phyloP scores from a whole-genome alignment of 2,113 vertebrate genomes.

The Oreotrochilus melanogaster region DNA sequence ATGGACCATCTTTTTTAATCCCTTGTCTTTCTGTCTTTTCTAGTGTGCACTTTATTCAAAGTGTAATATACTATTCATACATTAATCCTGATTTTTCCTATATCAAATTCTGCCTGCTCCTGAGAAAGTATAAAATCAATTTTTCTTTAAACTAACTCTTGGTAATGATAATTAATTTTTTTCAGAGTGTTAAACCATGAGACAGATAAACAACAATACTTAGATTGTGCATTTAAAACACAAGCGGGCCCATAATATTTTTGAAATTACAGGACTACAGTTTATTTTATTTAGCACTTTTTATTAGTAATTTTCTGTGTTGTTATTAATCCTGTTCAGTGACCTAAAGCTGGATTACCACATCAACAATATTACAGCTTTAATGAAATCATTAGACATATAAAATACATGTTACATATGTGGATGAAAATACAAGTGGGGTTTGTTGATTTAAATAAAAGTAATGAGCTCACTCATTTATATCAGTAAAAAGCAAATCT shows the following conservation, averaged over 20 bases:
- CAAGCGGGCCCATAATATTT: not conserved
- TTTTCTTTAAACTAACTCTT: constrained; percentile 57
- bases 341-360: constrained; percentile 8
- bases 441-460: not conserved
- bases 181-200: not conserved
- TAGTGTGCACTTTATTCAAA: constrained; percentile 54
- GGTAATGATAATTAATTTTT: constrained; percentile 11
- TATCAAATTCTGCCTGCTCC: constrained; percentile 9
- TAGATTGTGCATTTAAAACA: not conserved
- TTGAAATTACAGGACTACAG: not conserved
- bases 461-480: not conserved
- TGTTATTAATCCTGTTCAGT: constrained; percentile 18
- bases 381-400: not conserved
- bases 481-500: not conserved
- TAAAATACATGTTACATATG: not conserved
- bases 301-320: constrained; percentile 11
- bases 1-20: not conserved
- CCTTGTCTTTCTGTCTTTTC: constrained; percentile 36
- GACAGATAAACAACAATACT: constrained; percentile 13
- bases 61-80: constrained; percentile 31
- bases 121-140: constrained; percentile 24
- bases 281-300: constrained; percentile 25
- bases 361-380: not conserved
- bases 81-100: constrained; percentile 30
- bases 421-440: not conserved